Base-by-base conservation (phyloP, 1,140 invertebrate genomes). In the Heliothis subflexa region DNA sequence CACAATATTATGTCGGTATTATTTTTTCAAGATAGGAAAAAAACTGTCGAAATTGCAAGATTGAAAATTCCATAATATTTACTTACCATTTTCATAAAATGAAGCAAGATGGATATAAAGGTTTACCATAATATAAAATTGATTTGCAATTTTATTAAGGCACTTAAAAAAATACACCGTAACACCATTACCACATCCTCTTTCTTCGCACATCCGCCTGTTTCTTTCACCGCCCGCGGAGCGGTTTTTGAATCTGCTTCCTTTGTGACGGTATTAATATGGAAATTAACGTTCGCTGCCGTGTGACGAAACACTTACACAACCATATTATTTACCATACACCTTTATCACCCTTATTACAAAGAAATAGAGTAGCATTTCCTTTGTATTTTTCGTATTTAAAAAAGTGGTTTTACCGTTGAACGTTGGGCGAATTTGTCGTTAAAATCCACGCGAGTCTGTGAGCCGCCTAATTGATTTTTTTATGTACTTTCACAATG, bases 221-320 rank as follows among this genome's bases (percentile, higher is more conserved):
- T 61, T 79, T 84, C 78, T 82, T 84, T 83, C 86, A 87, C 84
- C 83, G 85, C 85, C 85, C 81, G 82, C 83, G 86, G 86, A 85
- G 86, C 85, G 88, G 92, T 93, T 94, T 94, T 94, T 93, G 91
- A 93, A 93, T 93, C 89, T 92, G 91, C 89, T 93, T 93, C 91
- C 91, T 93, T 93, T 93, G 92, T 93, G 92, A 88, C 90, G 91
- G 90, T 94, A 93, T 93, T 94, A 94, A 94, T 94, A 94, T 94
- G 93, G 93, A 94, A 94, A 93, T 94, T 94, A 94, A 93, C 87
- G 90, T 92, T 93, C 86, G 84, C 83, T 83, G 87, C 86, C 90
- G 90, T 90, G 87, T 88, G 91, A 86, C 89, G 85, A 83, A 84
- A 90, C 88, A 93, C 91, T 87, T 92, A 81, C 71, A 82, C 89